Base-by-base conservation (phyloP, 2,888 invertebrate genomes). In the Leptinotarsa peninsularis region DNA sequence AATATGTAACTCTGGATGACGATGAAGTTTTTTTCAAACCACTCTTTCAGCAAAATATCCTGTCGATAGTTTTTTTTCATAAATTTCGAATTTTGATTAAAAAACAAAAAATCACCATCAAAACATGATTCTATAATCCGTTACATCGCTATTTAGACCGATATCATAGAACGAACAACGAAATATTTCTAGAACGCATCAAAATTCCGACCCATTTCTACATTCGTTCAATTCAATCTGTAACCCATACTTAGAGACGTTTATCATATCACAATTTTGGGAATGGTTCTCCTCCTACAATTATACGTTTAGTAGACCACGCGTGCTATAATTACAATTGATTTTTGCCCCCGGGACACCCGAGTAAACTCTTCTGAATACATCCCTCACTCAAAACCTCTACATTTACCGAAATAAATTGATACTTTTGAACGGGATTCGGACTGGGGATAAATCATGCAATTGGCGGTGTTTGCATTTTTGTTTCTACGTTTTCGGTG, bases 231-330 rank as follows among this genome's bases (percentile, higher is more conserved):
- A 73, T 73, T 54, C 66, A 75, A 67, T 67, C 63, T 50, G 54
- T 69, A 76, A 79, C 76, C 79, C 73, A 75, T 74, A 74, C 66
- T 79, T 79, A 77, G 66, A 56, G 74, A 74, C 76, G 71, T 79
- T 77, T 79, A 76, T 77, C 77, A 67, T 76, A 76, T 77, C 76
- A 77, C 77, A 77, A 77, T 75, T 79, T 76, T 60, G 50, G 49
- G 72, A 74, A 74, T 76, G 73, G 74, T 76, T 76, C 74, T 71
- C 72, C 79, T 77, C 79, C 79, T 76, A 77, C 79, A 79, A 79
- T 79, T 79, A 79, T 77, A 77, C 76, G 76, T 79, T 79, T 77
- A 77, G 76, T 70, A 73, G 66, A 74, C 77, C 79, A 73, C 79
- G 79, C 77, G 79, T 76, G 74, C 74, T 74, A 69, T 79, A 79